These are phyloP conservation scores for Archaeoteleia sp. DNA, from an alignment of 2,888 invertebrate species.

Conservation along the genomic window DNA sequence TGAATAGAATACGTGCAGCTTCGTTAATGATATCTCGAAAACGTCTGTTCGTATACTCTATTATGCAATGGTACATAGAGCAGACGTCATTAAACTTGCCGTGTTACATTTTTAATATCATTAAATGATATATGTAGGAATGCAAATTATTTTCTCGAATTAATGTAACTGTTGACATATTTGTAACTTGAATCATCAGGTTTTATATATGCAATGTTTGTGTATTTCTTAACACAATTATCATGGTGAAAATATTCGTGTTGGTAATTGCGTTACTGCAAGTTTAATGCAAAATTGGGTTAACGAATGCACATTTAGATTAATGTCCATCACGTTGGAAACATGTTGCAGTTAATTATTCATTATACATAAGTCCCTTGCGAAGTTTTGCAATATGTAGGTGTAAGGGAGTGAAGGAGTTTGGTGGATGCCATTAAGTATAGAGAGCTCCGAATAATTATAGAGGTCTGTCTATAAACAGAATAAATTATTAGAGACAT, in stretches of 20 bases:
- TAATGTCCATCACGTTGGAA: constrained; percentile 19
- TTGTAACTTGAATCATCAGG: too few species aligned
- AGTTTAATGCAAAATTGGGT: constrained; percentile 9
- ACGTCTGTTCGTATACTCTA: constrained; percentile 19
- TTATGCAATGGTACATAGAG: constrained; percentile 10
- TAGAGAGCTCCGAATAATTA: constrained; percentile 14
- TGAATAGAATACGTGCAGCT: constrained; percentile 15
- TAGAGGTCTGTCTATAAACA: too few species aligned
- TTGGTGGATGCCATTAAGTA: constrained; percentile 3
- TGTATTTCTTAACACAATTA: background rate
- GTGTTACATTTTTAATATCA: constrained; percentile 15
- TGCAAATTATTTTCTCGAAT: too few species aligned
- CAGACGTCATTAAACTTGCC: constrained; percentile 19
- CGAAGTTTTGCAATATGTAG: constrained; percentile 28
- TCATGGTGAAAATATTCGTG: constrained; percentile 11
- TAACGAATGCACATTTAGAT: constrained; percentile 14
- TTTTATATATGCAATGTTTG: too few species aligned
- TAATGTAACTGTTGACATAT: too few species aligned
- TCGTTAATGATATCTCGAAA: constrained; percentile 35
- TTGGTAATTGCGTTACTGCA: constrained; percentile 2
- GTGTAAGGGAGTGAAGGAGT: constrained; percentile 20
- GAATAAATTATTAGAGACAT: too few species aligned
- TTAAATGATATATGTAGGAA: background rate
- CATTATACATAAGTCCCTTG: constrained; percentile 19
- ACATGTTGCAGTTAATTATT: constrained; percentile 28